A percentile compares a stretch with the other conserved stretches of the same genome.
Evolutionary conservation across 2,888 invertebrate species (phyloP).

Genomic region (Dicycla oo): DNA sequence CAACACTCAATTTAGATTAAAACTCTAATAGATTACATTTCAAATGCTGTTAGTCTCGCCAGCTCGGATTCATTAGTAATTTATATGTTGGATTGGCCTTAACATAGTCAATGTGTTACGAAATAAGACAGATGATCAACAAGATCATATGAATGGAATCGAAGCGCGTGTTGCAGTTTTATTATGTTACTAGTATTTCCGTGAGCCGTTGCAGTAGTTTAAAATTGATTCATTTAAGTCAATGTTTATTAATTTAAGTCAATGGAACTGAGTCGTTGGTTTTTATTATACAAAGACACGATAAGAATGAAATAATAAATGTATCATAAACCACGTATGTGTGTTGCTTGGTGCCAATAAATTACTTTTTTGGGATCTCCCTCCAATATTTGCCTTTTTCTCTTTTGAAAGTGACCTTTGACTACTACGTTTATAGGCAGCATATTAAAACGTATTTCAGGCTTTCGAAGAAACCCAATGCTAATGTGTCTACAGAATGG

Average conservation of each 20-base stretch:
- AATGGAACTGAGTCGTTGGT: constrained; percentile 21
- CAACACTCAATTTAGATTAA: constrained; percentile 75
- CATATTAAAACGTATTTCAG: no score
- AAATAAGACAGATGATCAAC: constrained; percentile 71
- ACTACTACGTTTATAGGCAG: no score
- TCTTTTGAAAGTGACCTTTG: neutral
- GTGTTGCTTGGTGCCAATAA: no score
- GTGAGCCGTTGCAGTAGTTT: constrained; percentile 17
- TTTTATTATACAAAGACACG: constrained; percentile 21
- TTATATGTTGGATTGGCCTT: constrained; percentile 71
- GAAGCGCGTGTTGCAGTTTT: constrained; percentile 64
- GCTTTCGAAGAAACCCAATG: no score
- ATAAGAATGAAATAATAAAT: neutral
- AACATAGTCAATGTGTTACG: constrained; percentile 70
- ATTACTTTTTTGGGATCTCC: no score
- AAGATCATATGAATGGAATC: constrained; percentile 77
- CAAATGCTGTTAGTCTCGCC: constrained; percentile 81
- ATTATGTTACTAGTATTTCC: constrained; percentile 41
- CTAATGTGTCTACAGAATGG: no score
- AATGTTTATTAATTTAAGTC: no score
- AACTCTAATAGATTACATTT: constrained; percentile 67
- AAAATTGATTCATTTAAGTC: constrained; percentile 33
- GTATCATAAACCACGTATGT: neutral
- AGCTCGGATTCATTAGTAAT: constrained; percentile 73
- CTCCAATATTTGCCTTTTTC: no score